Evolutionary conservation across 2,888 invertebrate genomes (phyloP).

Genomic region (Argyresthia albistria): DNA sequence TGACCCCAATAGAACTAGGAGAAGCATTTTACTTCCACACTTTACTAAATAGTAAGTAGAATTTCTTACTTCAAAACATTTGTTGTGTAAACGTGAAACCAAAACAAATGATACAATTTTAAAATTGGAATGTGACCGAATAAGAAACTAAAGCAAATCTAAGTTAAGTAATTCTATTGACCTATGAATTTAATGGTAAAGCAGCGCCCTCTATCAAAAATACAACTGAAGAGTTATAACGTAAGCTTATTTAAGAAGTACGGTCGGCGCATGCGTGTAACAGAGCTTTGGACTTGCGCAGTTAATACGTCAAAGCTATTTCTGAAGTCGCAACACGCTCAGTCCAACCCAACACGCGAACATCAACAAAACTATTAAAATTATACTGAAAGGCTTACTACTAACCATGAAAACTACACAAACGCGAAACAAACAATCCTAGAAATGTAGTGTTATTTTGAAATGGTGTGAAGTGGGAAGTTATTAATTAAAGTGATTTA

Average conservation of each 20-base stretch:
- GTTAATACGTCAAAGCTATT: conserved; percentile 56
- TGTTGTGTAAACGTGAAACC: no score
- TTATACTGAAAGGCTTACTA: conserved; percentile 8
- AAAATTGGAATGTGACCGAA: no score
- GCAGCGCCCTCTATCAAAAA: background rate
- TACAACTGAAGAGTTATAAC: background rate
- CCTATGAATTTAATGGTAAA: background rate
- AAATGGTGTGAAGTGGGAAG: background rate
- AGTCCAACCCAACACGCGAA: conserved; percentile 17
- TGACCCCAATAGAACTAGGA: background rate
- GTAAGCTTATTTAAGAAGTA: background rate
- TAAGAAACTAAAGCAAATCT: no score
- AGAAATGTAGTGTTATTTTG: background rate
- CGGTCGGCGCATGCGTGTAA: conserved; percentile 39
- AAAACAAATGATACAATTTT: no score
- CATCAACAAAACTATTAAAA: no score
- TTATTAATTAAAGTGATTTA: conserved; percentile 6
- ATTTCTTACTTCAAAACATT: no score
- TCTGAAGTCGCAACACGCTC: conserved; percentile 42
- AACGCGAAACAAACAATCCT: background rate
- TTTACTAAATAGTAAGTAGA: no score
- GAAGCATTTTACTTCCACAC: no score
- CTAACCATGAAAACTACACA: background rate
- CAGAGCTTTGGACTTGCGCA: conserved; percentile 35
- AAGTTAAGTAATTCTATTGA: background rate